These are phyloP conservation scores for Drosophila antonietae DNA, from an alignment of 2,888 invertebrate species.

Conservation along the genomic window DNA sequence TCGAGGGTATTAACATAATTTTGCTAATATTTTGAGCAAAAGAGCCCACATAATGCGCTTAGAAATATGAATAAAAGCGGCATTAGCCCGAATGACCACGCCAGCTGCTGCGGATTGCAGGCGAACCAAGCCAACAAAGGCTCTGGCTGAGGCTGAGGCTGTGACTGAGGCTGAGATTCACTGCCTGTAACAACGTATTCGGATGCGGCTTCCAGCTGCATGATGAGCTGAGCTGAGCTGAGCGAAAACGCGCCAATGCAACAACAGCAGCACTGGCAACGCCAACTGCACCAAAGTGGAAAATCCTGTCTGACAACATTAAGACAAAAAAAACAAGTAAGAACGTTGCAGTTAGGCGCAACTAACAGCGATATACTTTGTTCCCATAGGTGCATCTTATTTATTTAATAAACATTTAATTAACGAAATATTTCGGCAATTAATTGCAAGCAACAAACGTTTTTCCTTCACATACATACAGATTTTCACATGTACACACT, in stretches of 20 bases:
- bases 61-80: conserved; percentile 69
- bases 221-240: conserved; percentile 55
- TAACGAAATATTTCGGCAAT: too few relatives aligned
- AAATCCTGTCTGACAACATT: conserved; percentile 82
- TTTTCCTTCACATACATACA: too few relatives aligned
- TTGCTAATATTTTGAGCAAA: conserved; percentile 60
- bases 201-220: conserved; percentile 47
- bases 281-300: conserved; percentile 76
- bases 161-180: conserved; percentile 18
- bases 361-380: too few relatives aligned
- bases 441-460: too few relatives aligned
- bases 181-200: conserved; percentile 36
- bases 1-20: conserved; percentile 65
- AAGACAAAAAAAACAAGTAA: conserved; percentile 52
- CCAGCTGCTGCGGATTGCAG: conserved; percentile 53
- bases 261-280: conserved; percentile 11
- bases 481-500: too few relatives aligned
- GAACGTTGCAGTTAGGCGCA: too few relatives aligned
- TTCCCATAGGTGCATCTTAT: too few relatives aligned
- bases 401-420: too few relatives aligned
- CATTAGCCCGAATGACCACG: conserved; percentile 66
- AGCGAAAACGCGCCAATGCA: conserved; percentile 53
- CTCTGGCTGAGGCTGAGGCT: neutral
- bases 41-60: conserved; percentile 64
- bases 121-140: conserved; percentile 25